phyloP scores from a whole-genome alignment of 2,797 vertebrate species.

The Phoeniculus purpureus region DNA sequence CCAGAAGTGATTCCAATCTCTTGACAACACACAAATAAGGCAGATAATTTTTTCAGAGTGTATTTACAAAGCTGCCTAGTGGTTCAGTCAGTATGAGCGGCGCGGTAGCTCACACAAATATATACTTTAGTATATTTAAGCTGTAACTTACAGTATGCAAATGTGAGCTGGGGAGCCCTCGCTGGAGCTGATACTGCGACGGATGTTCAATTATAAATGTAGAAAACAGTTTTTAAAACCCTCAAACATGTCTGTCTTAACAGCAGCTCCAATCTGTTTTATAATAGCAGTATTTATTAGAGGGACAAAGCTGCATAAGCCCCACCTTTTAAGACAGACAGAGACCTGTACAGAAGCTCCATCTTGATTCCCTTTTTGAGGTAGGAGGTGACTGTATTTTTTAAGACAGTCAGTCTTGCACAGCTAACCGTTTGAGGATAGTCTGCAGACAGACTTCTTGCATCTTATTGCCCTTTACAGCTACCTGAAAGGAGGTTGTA shows the following conservation, averaged over 20 bases:
- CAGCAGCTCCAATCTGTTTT: neutral
- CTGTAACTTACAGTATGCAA: neutral
- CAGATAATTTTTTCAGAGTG: slow-evolving; percentile 22
- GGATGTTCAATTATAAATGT: slow-evolving; percentile 5
- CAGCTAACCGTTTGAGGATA: neutral
- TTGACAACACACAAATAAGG: slow-evolving; percentile 57
- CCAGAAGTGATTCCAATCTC: slow-evolving; percentile 59
- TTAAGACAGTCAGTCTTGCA: neutral
- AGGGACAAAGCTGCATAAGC: neutral
- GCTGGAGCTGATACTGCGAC: neutral
- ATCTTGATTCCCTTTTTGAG: neutral
- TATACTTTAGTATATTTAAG: neutral
- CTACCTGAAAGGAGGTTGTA: too few species aligned
- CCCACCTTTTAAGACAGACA: neutral
- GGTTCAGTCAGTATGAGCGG: slow-evolving; percentile 21
- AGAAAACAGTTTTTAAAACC: neutral
- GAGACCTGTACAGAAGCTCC: neutral
- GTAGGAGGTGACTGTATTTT: neutral
- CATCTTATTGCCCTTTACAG: too few species aligned
- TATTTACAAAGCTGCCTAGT: slow-evolving; percentile 42
- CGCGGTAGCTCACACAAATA: slow-evolving; percentile 40
- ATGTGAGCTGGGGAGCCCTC: neutral
- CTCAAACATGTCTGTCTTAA: neutral
- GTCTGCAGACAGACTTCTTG: neutral
- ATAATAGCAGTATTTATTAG: neutral